These are phyloP conservation scores for Penaeus indicus DNA, from an alignment of 1,140 invertebrate species.

Conservation along the genomic window DNA sequence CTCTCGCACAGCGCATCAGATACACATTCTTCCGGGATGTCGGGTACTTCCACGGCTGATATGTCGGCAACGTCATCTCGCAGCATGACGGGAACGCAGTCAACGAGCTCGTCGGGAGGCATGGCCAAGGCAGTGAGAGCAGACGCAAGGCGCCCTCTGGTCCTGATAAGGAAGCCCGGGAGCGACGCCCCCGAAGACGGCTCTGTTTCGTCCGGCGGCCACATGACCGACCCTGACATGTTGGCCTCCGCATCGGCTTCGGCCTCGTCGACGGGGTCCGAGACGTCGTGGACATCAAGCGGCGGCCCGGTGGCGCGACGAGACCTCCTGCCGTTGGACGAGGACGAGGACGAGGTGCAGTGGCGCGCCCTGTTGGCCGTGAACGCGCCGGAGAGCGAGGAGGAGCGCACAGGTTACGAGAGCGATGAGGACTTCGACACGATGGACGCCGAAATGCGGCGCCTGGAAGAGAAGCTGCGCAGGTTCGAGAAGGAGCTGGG, in stretches of 20 bases:
- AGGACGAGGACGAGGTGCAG: slow-evolving; percentile 56
- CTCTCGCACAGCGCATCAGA: neutral
- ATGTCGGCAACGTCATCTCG: neutral
- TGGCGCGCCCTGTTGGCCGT: slow-evolving; percentile 57
- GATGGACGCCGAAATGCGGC: slow-evolving; percentile 64
- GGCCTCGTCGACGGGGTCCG: slow-evolving; percentile 52
- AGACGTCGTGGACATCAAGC: slow-evolving; percentile 51
- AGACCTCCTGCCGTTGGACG: slow-evolving; percentile 61
- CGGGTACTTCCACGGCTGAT: neutral
- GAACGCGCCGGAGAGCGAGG: slow-evolving; percentile 48
- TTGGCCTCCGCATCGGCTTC: slow-evolving; percentile 44
- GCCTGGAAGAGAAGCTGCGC: slow-evolving; percentile 63
- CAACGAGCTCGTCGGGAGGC: too few species aligned
- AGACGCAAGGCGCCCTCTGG: neutral
- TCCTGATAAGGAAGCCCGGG: neutral
- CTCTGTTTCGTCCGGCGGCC: slow-evolving; percentile 50
- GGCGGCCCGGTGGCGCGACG: slow-evolving; percentile 57
- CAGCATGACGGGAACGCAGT: too few species aligned
- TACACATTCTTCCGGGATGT: slow-evolving; percentile 16
- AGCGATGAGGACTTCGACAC: slow-evolving; percentile 65
- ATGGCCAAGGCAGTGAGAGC: neutral
- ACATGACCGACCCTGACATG: slow-evolving; percentile 51
- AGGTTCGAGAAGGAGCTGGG: slow-evolving; percentile 61
- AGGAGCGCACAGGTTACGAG: slow-evolving; percentile 49
- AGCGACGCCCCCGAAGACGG: slow-evolving; percentile 33